phyloP scores from a whole-genome alignment of 2,113 vertebrate species.

The Elephantulus edwardii region DNA sequence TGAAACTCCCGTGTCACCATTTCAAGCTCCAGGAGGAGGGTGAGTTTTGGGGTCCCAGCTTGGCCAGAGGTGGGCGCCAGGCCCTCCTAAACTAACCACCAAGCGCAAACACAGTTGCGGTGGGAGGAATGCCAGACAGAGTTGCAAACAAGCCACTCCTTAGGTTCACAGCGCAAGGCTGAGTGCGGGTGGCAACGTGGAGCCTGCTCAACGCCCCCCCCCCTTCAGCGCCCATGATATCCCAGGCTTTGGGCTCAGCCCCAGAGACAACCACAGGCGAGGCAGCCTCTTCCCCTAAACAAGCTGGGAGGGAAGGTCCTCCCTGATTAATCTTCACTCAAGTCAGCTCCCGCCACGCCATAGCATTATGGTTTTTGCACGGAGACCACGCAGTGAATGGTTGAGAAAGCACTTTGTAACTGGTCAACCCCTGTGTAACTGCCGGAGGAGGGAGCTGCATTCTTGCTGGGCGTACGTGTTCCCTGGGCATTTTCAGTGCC shows the following conservation, averaged over 20 bases:
- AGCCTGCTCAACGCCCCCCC: slow-evolving; percentile 14
- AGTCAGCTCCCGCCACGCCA: background rate
- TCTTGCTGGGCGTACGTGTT: slow-evolving; percentile 9
- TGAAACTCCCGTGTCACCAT: background rate
- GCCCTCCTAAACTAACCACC: slow-evolving; percentile 67
- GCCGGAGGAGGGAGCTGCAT: slow-evolving; percentile 37
- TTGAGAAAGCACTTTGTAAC: slow-evolving; percentile 47
- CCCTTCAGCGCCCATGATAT: background rate
- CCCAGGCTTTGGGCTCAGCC: slow-evolving; percentile 36
- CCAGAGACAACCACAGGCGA: slow-evolving; percentile 40
- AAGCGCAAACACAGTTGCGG: slow-evolving; percentile 69
- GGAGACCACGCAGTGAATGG: slow-evolving; percentile 25
- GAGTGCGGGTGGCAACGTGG: slow-evolving; percentile 62
- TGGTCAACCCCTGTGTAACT: slow-evolving; percentile 23
- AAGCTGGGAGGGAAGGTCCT: background rate
- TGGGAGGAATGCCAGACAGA: slow-evolving; percentile 78
- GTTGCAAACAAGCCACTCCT: slow-evolving; percentile 81
- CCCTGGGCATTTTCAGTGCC: slow-evolving; percentile 44
- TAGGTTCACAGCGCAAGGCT: slow-evolving; percentile 69
- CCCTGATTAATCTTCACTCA: background rate
- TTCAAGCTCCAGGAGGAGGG: background rate
- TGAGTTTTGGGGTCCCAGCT: background rate
- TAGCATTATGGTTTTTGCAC: background rate
- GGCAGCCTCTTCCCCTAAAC: slow-evolving; percentile 9
- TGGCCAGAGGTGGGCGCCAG: slow-evolving; percentile 69